Conservation (phyloP, 2,888 invertebrate genomes). For the Chalcosyrphus nemorum region DNA sequence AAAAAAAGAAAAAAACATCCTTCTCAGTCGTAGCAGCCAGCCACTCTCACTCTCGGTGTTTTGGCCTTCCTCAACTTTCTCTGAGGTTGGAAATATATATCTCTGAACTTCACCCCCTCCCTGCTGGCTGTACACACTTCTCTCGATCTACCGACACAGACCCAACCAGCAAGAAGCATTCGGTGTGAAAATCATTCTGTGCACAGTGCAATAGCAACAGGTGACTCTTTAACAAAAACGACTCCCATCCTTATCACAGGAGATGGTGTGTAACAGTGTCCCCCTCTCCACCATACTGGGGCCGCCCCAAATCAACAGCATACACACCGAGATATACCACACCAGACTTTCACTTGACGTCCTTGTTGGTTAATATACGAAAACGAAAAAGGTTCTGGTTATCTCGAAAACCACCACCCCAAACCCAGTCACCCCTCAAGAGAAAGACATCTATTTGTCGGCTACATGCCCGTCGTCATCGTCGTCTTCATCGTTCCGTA, state of each 20-base stretch:
- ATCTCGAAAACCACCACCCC: conserved; percentile 51
- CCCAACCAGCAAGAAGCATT: conserved; percentile 17
- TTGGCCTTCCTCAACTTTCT: conserved; percentile 66
- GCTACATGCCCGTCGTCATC: conserved; percentile 43
- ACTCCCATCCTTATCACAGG: conserved; percentile 52
- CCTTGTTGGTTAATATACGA: conserved; percentile 70
- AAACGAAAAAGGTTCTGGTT: conserved; percentile 71
- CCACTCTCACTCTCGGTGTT: conserved; percentile 55
- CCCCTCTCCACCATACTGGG: not conserved
- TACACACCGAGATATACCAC: conserved; percentile 33
- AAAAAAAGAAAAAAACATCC: not conserved
- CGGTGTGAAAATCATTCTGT: conserved; percentile 62
- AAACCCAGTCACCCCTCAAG: not conserved
- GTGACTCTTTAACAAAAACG: conserved; percentile 70
- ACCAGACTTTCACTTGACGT: conserved; percentile 66
- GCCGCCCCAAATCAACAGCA: conserved; percentile 5
- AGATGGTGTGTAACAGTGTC: conserved; percentile 20
- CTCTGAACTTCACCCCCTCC: conserved; percentile 19
- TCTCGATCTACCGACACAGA: conserved; percentile 41
- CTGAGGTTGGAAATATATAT: conserved; percentile 41
- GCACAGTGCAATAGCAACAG: conserved; percentile 68
- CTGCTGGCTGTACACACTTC: conserved; percentile 22
- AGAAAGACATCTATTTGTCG: conserved; percentile 63
- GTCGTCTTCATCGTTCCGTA: conserved; percentile 56
- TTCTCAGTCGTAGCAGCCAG: conserved; percentile 23